Conservation (phyloP, 2,797 vertebrate genomes). For the Lagorchestes hirsutus region DNA sequence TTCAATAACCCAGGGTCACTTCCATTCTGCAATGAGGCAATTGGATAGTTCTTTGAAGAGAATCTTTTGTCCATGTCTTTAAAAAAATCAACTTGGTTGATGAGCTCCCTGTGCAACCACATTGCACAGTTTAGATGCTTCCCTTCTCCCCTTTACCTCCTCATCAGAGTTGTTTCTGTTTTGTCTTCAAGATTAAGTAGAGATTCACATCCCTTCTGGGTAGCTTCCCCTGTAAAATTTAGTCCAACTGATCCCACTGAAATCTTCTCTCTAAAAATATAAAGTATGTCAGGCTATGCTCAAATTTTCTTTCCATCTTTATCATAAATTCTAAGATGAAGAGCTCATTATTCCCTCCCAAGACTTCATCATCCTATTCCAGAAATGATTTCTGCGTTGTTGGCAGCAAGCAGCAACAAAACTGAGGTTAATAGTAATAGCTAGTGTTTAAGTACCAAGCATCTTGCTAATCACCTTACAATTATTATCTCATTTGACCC, state of each 20-base stretch:
- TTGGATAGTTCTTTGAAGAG: background rate
- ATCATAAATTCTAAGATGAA: conserved; percentile 40
- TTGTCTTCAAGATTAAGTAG: background rate
- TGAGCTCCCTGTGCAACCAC: background rate
- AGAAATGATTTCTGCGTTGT: background rate
- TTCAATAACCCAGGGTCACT: background rate
- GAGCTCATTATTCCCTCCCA: background rate
- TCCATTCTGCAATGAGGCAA: background rate
- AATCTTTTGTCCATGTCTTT: background rate
- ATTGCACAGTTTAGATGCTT: background rate
- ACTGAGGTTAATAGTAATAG: background rate
- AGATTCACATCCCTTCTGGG: background rate
- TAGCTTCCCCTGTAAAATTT: background rate
- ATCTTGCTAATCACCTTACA: background rate
- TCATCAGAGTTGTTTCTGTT: background rate
- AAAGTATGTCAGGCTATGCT: background rate
- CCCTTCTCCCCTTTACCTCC: background rate
- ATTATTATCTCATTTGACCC: background rate
- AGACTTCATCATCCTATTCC: background rate
- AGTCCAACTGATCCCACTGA: background rate
- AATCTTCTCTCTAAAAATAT: background rate
- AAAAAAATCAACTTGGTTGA: background rate
- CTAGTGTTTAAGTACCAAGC: background rate
- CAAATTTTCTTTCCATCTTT: background rate
- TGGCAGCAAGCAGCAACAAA: background rate